A percentile compares a stretch with the other conserved stretches of the same genome.
These are phyloP conservation scores for Capitulum mitella DNA, from an alignment of 2,888 invertebrate species.

Conservation along the genomic window DNA sequence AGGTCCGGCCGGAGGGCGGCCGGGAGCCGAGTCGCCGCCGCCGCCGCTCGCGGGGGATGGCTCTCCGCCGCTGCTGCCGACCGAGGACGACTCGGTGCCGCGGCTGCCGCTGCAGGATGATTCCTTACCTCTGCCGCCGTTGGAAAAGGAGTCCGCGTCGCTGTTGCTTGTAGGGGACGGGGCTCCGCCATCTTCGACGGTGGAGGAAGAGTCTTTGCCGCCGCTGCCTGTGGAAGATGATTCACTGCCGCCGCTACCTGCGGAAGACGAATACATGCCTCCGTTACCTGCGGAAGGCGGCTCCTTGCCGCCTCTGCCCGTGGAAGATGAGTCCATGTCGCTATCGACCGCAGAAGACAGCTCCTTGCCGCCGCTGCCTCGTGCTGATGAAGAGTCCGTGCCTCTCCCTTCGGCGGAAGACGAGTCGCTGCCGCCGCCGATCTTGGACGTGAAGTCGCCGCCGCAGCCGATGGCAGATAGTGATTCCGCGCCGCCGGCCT, in stretches of 20 bases:
- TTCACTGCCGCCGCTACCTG: too few relatives aligned
- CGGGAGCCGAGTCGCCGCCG: neutral
- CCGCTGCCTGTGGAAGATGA: too few relatives aligned
- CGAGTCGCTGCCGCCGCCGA: neutral
- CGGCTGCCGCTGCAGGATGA: too few relatives aligned
- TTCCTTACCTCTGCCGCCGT: too few relatives aligned
- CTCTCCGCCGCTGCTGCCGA: neutral
- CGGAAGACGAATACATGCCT: too few relatives aligned
- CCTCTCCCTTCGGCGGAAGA: neutral
- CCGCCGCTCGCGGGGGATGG: neutral
- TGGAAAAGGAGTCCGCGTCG: too few relatives aligned
- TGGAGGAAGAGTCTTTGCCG: too few relatives aligned
- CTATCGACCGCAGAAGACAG: neutral
- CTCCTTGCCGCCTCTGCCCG: neutral
- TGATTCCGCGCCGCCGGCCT: neutral
- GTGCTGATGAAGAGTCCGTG: neutral
- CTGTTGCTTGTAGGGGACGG: too few relatives aligned
- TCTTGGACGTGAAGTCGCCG: neutral
- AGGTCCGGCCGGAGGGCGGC: too few relatives aligned
- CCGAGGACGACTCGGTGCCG: neutral
- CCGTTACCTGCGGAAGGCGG: too few relatives aligned
- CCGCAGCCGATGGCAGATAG: neutral
- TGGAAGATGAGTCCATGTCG: neutral
- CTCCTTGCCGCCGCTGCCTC: neutral
- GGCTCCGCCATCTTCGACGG: too few relatives aligned